phyloP scores from a whole-genome alignment of 2,113 vertebrate genomes.

The Euleptes europaea region DNA sequence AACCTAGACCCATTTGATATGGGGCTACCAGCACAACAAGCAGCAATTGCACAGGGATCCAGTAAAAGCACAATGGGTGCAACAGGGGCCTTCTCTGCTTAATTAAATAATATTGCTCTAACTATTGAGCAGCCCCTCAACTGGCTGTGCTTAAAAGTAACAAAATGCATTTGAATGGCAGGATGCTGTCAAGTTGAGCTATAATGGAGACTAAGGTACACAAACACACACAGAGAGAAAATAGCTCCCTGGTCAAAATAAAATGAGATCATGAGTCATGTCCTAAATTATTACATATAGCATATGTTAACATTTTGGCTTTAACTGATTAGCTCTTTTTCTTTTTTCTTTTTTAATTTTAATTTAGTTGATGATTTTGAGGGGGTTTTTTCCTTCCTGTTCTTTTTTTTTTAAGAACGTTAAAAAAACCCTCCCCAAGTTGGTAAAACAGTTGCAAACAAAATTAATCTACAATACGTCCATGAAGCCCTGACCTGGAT shows the following conservation, averaged over 20 bases:
- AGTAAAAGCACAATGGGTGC: no score
- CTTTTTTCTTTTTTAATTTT: not conserved
- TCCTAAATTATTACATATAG: not conserved
- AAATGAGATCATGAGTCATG: not conserved
- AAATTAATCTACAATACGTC: not conserved
- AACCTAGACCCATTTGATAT: not conserved
- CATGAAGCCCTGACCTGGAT: not conserved
- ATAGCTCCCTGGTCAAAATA: not conserved
- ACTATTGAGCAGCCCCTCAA: not conserved
- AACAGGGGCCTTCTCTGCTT: no score
- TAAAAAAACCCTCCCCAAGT: no score
- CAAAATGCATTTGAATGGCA: not conserved
- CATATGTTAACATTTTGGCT: not conserved
- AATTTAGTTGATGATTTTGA: no score
- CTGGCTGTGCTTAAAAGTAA: not conserved
- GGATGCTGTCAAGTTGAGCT: not conserved
- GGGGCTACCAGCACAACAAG: not conserved
- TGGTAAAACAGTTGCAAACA: not conserved
- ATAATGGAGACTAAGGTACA: not conserved
- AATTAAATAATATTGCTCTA: not conserved
- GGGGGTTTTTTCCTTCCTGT: no score
- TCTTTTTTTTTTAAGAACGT: no score
- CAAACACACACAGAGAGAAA: not conserved
- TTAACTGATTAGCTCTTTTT: not conserved
- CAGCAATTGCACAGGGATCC: no score